phyloP scores from a whole-genome alignment of 2,113 vertebrate species.

The Sylvilagus bachmani region DNA sequence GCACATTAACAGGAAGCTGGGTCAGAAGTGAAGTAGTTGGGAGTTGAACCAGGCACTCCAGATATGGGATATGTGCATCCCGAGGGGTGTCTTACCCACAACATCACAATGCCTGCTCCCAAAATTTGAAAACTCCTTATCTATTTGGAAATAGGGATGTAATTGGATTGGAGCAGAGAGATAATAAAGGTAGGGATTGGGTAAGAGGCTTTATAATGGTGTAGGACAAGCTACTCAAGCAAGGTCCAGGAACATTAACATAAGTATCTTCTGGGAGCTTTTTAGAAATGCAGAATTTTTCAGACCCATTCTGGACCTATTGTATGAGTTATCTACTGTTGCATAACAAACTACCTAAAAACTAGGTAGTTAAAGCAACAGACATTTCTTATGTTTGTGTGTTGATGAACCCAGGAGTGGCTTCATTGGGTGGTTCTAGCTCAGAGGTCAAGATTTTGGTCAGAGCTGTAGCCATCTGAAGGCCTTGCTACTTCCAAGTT shows the following conservation, averaged over 20 bases:
- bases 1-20: not conserved
- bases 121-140: not conserved
- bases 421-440: not conserved
- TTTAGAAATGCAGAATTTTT: constrained; percentile 44
- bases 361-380: not conserved
- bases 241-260: not conserved
- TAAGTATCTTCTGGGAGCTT: not conserved
- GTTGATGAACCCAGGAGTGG: not conserved
- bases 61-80: too few relatives aligned
- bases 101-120: too few relatives aligned
- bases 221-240: not conserved
- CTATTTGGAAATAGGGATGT: not conserved
- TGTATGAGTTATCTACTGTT: constrained; percentile 21
- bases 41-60: too few relatives aligned
- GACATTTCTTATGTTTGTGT: constrained; percentile 53
- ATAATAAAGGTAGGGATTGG: not conserved
- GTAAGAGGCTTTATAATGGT: not conserved
- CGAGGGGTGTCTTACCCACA: too few relatives aligned
- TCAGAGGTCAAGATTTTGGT: not conserved
- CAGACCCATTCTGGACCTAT: not conserved
- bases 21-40: not conserved
- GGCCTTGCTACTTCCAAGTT: not conserved
- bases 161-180: constrained; percentile 22
- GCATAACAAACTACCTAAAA: constrained; percentile 1
- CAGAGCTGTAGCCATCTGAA: not conserved